phyloP scores from a whole-genome alignment of 2,797 vertebrate species.

The Enoplosus armatus region DNA sequence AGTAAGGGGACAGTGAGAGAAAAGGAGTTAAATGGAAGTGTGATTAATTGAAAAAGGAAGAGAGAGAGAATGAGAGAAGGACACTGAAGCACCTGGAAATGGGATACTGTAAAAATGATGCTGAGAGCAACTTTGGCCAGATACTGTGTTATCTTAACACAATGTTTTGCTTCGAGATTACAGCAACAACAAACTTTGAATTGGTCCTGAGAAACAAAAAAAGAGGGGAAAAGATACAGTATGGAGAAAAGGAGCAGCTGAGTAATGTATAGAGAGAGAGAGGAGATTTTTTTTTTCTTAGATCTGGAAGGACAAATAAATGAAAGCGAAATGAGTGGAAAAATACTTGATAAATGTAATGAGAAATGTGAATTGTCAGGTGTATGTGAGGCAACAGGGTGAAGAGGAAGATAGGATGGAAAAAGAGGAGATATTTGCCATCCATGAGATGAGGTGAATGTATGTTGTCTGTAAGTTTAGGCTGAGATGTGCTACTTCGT shows the following conservation, averaged over 20 bases:
- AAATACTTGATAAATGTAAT: conserved; percentile 47
- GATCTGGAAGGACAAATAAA: conserved; percentile 70
- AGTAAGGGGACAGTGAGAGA: conserved; percentile 43
- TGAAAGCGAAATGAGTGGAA: conserved; percentile 48
- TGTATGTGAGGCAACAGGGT: conserved; percentile 51
- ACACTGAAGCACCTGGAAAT: conserved; percentile 78
- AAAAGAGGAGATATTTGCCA: conserved; percentile 46
- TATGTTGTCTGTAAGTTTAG: conserved; percentile 38
- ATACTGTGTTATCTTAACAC: conserved; percentile 59
- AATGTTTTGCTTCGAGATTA: conserved; percentile 56
- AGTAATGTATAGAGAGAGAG: conserved; percentile 56
- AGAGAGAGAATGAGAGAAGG: conserved; percentile 61
- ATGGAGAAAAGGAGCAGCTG: conserved; percentile 65
- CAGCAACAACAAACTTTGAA: conserved; percentile 70
- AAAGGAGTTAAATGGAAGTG: conserved; percentile 55
- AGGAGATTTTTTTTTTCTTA: conserved; percentile 52
- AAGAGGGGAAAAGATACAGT: conserved; percentile 48
- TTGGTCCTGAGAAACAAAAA: conserved; percentile 76
- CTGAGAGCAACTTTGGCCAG: conserved; percentile 63
- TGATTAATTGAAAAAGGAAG: conserved; percentile 55
- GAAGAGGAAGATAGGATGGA: conserved; percentile 46
- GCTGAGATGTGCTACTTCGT: conserved; percentile 46
- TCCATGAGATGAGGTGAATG: conserved; percentile 58
- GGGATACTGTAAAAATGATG: conserved; percentile 74
- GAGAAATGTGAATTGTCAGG: conserved; percentile 32